Percentiles rank a stretch among this genome's conserved stretches.
Evolutionary conservation across 2,113 vertebrate species (phyloP).

Genomic region (Cavia porcellus): DNA sequence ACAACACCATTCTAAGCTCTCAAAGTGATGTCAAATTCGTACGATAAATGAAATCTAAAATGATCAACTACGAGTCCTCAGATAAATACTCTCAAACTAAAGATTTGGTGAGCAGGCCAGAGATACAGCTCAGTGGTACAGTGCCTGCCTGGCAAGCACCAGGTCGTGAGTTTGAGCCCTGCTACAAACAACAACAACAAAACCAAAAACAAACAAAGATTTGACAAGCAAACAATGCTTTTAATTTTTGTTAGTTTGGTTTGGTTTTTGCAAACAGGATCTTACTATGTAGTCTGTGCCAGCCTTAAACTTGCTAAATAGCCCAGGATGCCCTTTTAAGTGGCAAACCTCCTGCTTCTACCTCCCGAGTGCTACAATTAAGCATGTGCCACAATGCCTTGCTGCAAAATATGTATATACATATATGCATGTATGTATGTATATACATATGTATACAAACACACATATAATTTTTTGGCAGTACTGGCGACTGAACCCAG

Average conservation of each 20-base stretch:
- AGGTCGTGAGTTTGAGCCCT: too few species aligned
- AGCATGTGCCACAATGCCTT: neutral
- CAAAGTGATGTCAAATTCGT: conserved; percentile 24
- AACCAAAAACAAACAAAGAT: neutral
- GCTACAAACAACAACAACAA: too few species aligned
- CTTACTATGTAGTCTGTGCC: neutral
- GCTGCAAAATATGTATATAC: too few species aligned
- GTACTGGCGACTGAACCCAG: too few species aligned
- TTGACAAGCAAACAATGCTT: neutral
- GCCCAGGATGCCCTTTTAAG: neutral
- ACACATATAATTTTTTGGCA: too few species aligned
- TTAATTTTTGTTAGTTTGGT: neutral
- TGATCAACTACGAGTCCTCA: neutral
- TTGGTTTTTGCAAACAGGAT: neutral
- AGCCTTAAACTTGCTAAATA: neutral
- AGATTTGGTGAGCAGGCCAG: neutral
- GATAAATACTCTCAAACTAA: conserved; percentile 52
- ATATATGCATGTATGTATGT: too few species aligned
- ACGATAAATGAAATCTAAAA: neutral
- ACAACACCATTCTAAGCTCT: neutral
- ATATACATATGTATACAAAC: too few species aligned
- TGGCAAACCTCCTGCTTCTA: neutral
- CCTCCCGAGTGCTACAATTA: neutral
- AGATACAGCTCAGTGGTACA: too few species aligned
- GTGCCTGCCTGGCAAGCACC: too few species aligned